Base-by-base conservation (phyloP, 2,797 vertebrate genomes). In the Alectoris magna region DNA sequence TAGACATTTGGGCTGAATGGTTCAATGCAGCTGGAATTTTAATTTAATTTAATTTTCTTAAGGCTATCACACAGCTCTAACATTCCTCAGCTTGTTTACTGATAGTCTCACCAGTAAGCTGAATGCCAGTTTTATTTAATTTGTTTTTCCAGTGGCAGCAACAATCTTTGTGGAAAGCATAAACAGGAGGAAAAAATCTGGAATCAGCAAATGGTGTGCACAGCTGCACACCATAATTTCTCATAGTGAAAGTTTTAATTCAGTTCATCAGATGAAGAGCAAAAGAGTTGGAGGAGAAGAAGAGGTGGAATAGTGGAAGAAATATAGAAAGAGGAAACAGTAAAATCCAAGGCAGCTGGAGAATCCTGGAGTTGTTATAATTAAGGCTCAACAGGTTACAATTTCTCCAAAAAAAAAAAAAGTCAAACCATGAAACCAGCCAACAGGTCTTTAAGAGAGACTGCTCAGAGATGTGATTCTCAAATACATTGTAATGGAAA, bases 101-200 rank as follows among this genome's bases (percentile, higher is more conserved):
- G 89, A 79, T 78, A 77, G 48, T 68, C 86, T 95, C 91, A 94
- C 94, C 79, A 90, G 85, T 12, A 82, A 95, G 71, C 55, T 0
- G 14, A 81, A 76, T 96, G 94, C 94, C 96, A 96, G 93, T 36
- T 96, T 82, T 34, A 88, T 96, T 96, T 93, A 90, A 95, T 96
- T 92, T 96, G 87, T 91, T 96, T 97, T 97, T 96, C 96, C 95
- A 97, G 94, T 90, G 94, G 94, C 93, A 96, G 94, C 76, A 96
- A 97, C 90, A 94, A 96, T 95, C 93, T 93, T 81, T 67, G 70
- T 93, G 94, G 87, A 96, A 92, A 95, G 94, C 78, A 90, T 87
- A 97, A 95, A 94, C 81, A 94, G 87, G 90, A 46, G 81, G 85
- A 91, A 93, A 88, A 91, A 89, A 87, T 85, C 90, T 92, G 90